phyloP scores from a whole-genome alignment of 92 coral and sea anemone species.

The Diadumene lineata region DNA sequence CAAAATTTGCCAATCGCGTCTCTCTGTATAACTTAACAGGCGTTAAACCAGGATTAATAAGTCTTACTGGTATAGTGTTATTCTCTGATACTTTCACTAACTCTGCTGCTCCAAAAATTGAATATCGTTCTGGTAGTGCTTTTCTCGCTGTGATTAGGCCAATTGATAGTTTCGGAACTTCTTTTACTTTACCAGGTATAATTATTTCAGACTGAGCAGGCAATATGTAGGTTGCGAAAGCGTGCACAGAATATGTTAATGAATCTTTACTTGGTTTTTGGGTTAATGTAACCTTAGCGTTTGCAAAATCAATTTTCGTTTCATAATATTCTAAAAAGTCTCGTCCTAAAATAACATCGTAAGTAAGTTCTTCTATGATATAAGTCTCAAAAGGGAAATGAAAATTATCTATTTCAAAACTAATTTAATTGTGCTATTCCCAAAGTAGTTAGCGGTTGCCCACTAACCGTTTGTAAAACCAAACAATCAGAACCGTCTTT shows the following conservation, averaged over 20 bases:
- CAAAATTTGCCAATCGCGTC: no score
- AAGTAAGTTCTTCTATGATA: conserved; percentile 4
- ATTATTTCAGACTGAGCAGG: conserved; percentile 28
- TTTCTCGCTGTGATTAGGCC: conserved; percentile 28
- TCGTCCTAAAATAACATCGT: conserved; percentile 25
- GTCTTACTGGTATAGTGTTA: no score
- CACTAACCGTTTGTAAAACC: neutral
- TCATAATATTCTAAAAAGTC: conserved; percentile 15
- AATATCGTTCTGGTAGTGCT: conserved; percentile 16
- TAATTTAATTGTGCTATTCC: neutral
- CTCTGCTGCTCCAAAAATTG: conserved; percentile 27
- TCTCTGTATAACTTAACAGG: no score
- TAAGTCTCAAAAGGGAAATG: conserved; percentile 5
- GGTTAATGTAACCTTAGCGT: neutral
- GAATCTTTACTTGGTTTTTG: neutral
- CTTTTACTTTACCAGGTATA: no score
- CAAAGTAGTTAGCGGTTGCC: neutral
- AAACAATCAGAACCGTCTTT: neutral
- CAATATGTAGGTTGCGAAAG: conserved; percentile 24
- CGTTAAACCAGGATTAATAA: no score
- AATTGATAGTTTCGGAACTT: conserved; percentile 13
- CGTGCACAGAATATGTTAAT: conserved; percentile 25
- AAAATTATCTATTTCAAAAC: conserved; percentile 1
- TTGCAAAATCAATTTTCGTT: neutral
- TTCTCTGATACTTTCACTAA: no score